phyloP scores from a whole-genome alignment of 37 sponge, comb jelly and placozoan species.

The Beroe forskalii region DNA sequence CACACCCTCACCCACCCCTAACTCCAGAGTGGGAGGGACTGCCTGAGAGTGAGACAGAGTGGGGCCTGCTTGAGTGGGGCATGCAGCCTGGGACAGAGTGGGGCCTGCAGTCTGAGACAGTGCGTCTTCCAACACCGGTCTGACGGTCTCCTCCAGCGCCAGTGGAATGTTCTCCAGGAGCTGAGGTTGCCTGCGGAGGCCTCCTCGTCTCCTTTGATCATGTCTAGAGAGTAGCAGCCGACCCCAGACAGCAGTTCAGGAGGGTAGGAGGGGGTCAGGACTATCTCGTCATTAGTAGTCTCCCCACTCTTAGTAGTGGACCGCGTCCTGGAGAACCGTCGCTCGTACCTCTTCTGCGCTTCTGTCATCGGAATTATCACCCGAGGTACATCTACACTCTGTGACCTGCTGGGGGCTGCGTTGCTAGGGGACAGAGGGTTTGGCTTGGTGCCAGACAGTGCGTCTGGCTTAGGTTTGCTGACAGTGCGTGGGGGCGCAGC shows the following conservation, averaged over 20 bases:
- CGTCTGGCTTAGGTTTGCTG: background rate
- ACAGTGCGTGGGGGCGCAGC: background rate
- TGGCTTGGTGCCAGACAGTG: background rate
- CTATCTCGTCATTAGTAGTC: background rate
- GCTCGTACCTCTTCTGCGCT: constrained; percentile 56
- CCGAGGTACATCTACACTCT: background rate
- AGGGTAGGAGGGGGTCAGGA: constrained; percentile 13
- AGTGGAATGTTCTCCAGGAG: no score
- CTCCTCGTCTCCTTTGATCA: no score
- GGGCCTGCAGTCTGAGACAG: no score
- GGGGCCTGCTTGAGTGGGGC: no score
- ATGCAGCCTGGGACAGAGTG: no score
- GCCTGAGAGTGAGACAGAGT: no score
- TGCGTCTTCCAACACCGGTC: background rate
- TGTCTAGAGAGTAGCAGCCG: constrained; percentile 42
- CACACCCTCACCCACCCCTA: background rate
- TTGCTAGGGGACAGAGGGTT: background rate
- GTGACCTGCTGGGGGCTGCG: no score
- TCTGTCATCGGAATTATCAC: background rate
- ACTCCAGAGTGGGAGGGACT: background rate
- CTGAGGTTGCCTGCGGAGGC: no score
- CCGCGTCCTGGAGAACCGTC: background rate
- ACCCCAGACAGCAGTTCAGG: background rate
- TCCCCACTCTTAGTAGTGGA: background rate
- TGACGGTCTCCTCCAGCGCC: background rate